Evolutionary conservation across 2,888 invertebrate species (phyloP).

Genomic region (Cosmia pyralina): DNA sequence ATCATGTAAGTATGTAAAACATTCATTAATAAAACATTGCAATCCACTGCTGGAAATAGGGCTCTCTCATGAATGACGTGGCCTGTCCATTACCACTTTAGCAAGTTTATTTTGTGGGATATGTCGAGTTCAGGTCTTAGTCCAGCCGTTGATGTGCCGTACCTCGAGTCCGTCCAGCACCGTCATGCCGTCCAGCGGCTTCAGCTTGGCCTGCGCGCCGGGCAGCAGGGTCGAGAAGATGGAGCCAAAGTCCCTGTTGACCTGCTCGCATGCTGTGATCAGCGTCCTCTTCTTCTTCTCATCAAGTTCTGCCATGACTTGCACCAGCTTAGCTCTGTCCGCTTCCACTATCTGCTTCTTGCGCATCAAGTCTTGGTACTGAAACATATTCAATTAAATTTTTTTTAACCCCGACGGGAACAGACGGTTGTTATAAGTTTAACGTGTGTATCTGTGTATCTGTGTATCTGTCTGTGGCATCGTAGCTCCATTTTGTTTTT

Average conservation of each 20-base stretch:
- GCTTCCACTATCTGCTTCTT: slow-evolving; percentile 93
- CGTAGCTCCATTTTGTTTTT: too few relatives aligned
- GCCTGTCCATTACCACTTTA: neutral
- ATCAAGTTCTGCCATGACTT: slow-evolving; percentile 96
- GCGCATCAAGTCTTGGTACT: slow-evolving; percentile 93
- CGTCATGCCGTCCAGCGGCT: slow-evolving; percentile 93
- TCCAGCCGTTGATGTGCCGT: slow-evolving; percentile 20
- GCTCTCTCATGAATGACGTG: neutral
- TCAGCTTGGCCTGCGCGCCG: slow-evolving; percentile 96
- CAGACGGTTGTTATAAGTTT: too few relatives aligned
- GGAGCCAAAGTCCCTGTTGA: slow-evolving; percentile 97
- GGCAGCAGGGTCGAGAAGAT: slow-evolving; percentile 98
- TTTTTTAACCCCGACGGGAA: neutral
- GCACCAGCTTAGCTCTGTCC: slow-evolving; percentile 93
- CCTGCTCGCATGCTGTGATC: slow-evolving; percentile 94
- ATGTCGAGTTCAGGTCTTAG: neutral
- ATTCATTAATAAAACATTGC: neutral
- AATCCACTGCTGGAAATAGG: neutral
- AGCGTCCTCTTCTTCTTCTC: slow-evolving; percentile 96
- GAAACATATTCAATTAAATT: slow-evolving; percentile 38
- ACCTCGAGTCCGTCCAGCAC: slow-evolving; percentile 97
- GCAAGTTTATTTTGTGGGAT: neutral
- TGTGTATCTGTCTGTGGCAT: too few relatives aligned
- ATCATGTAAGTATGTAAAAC: neutral
- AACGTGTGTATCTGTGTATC: too few relatives aligned